These are phyloP conservation scores for Coelopa frigida DNA, from an alignment of 1,140 invertebrate species.

Conservation along the genomic window DNA sequence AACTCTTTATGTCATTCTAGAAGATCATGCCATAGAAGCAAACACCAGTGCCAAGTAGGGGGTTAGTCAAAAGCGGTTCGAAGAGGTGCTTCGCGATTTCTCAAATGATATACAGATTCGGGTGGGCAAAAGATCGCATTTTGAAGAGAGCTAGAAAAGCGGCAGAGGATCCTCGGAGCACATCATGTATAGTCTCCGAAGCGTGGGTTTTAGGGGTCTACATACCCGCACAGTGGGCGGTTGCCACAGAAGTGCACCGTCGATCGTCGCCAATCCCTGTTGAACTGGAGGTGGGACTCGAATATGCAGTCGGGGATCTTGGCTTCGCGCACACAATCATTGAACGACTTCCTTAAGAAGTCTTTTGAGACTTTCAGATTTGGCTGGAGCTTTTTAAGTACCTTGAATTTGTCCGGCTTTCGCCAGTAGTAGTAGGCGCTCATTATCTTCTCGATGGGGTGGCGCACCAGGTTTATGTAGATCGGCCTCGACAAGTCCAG, in stretches of 20 bases:
- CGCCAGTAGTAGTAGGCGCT: slow-evolving; percentile 79
- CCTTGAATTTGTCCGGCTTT: slow-evolving; percentile 59
- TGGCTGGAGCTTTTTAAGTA: slow-evolving; percentile 68
- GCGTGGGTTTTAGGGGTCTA: too few species aligned
- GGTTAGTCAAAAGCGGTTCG: too few species aligned
- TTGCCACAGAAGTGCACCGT: slow-evolving; percentile 83
- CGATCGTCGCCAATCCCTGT: slow-evolving; percentile 68
- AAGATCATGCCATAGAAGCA: too few species aligned
- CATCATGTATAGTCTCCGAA: too few species aligned
- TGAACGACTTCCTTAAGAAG: slow-evolving; percentile 83
- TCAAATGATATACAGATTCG: too few species aligned
- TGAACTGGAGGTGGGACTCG: slow-evolving; percentile 61
- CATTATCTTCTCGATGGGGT: slow-evolving; percentile 81
- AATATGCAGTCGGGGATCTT: slow-evolving; percentile 63
- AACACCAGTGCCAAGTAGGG: too few species aligned
- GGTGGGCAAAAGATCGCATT: too few species aligned
- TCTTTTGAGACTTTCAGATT: too few species aligned
- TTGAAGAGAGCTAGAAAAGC: too few species aligned
- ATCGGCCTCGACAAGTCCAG: slow-evolving; percentile 71
- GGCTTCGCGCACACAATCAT: slow-evolving; percentile 70
- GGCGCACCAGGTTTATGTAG: slow-evolving; percentile 80
- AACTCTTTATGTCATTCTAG: too few species aligned
- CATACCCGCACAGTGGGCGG: slow-evolving; percentile 37
- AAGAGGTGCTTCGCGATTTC: too few species aligned
- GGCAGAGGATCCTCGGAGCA: too few species aligned